Conservation (phyloP, 2,113 vertebrate species). For the Taurulus bubalis region DNA sequence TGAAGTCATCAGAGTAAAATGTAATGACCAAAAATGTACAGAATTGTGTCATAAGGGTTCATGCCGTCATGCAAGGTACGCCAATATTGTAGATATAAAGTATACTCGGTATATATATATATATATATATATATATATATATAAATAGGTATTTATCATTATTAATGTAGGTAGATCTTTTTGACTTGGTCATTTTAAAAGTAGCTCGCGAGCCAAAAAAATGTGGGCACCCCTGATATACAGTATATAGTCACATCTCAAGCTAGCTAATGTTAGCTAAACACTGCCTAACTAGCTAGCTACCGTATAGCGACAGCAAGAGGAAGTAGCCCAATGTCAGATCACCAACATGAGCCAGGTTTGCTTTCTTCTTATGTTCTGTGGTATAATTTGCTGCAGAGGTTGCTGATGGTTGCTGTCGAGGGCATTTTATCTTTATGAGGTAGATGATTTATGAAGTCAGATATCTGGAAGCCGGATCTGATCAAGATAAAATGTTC, state of each 20-base stretch:
- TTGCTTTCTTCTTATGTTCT: neutral
- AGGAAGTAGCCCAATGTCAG: neutral
- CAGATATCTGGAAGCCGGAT: constrained; percentile 10
- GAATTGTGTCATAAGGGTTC: no score
- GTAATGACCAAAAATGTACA: no score
- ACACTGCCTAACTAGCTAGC: neutral
- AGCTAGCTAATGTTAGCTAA: neutral
- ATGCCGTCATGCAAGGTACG: no score
- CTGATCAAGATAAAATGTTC: neutral
- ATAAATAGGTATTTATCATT: no score
- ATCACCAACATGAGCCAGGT: neutral
- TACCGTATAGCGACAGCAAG: neutral
- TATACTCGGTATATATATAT: no score
- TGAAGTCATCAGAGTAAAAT: no score
- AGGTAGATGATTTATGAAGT: neutral
- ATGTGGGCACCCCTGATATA: no score
- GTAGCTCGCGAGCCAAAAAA: no score
- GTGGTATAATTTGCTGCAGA: neutral
- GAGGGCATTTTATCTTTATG: neutral
- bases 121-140: no score
- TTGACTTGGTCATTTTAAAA: no score
- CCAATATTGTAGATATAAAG: no score
- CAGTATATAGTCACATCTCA: neutral
- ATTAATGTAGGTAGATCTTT: no score
- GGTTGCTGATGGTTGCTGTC: neutral